Base-by-base conservation (phyloP, 2,797 vertebrate genomes). In the Xenops minutus region DNA sequence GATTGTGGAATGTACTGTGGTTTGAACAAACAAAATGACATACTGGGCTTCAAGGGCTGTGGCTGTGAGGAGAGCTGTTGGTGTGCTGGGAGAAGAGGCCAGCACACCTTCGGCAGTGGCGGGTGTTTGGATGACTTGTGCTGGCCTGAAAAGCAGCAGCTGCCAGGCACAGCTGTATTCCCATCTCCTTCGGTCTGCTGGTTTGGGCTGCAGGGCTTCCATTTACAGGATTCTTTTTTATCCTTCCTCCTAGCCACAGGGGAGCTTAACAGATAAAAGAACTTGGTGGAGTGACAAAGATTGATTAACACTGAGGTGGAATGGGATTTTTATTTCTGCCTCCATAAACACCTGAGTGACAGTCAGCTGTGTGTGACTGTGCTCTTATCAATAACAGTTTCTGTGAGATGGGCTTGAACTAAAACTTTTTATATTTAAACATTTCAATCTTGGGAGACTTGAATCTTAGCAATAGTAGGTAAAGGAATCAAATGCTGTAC, bases 311-410 rank as follows among this genome's bases (percentile, higher is more conserved):
- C 30, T 56, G 30, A 74, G 68, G 61, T 76, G 64, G 37, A 94
- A 94, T 81, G 81, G 88, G 86, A 89, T 87, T 95, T 92, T 91
- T 87, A 56, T 91, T 96, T 93, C 93, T 89, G 71, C 64, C 18
- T 92, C 51, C 34, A 49, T 71, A 87, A 88, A 93, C 78, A 94
- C 44, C 67, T 93, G 92, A 95, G 44, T 93, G 95, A 93, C 84
- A 93, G 77, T 64, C 68, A 92, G 26, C 56, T 91, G 41, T 61
- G 56, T 77, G 54, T 61, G 81, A 73, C 64, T 39, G 27, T 76
- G 61, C 52, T 93, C 51, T 89, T 92, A 96, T 89, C 85, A 95
- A 64, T 91, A 93, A 68, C 69, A 87, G 56, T 71, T 89, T 92
- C 37, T 71, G 27, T 88, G 86, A 93, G 49, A 92, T 36, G 36